Percentiles rank a stretch among this genome's conserved stretches.
Conservation (phyloP, 2,113 vertebrate species). For the Gambusia affinis region DNA sequence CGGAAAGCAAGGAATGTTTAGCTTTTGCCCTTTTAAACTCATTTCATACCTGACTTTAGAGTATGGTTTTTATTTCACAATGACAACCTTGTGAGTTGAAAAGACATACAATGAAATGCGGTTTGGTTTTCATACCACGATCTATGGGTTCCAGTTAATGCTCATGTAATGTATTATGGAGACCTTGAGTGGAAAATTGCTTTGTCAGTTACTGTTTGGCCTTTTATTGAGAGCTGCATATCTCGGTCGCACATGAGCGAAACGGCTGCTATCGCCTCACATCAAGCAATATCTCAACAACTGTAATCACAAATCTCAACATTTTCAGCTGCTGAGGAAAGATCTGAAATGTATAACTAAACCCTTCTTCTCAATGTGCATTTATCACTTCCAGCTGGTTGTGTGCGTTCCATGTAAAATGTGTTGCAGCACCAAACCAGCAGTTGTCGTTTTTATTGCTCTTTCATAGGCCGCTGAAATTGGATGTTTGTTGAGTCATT, state of each 20-base stretch:
- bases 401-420: slow-evolving; percentile 43
- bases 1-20: neutral
- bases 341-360: slow-evolving; percentile 48
- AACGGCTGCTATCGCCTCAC: slow-evolving; percentile 29
- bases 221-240: slow-evolving; percentile 64
- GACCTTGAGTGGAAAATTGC: slow-evolving; percentile 71
- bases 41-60: slow-evolving; percentile 24
- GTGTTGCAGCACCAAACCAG: slow-evolving; percentile 31
- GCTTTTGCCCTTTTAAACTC: slow-evolving; percentile 8
- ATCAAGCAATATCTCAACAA: slow-evolving; percentile 58
- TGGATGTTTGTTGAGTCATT: slow-evolving; percentile 58
- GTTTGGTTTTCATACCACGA: slow-evolving; percentile 40
- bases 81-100: slow-evolving; percentile 48
- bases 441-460: slow-evolving; percentile 60
- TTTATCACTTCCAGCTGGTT: slow-evolving; percentile 8
- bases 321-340: slow-evolving; percentile 41
- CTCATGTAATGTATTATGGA: slow-evolving; percentile 51
- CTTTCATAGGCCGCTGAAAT: slow-evolving; percentile 65
- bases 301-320: slow-evolving; percentile 62
- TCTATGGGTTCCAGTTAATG: slow-evolving; percentile 47
- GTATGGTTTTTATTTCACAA: slow-evolving; percentile 51
- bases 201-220: slow-evolving; percentile 63
- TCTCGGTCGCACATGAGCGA: slow-evolving; percentile 53
- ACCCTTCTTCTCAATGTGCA: slow-evolving; percentile 31
- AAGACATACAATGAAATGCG: slow-evolving; percentile 35